These are phyloP conservation scores for Catocala sponsa DNA, from an alignment of 2,888 invertebrate genomes.

Conservation along the genomic window DNA sequence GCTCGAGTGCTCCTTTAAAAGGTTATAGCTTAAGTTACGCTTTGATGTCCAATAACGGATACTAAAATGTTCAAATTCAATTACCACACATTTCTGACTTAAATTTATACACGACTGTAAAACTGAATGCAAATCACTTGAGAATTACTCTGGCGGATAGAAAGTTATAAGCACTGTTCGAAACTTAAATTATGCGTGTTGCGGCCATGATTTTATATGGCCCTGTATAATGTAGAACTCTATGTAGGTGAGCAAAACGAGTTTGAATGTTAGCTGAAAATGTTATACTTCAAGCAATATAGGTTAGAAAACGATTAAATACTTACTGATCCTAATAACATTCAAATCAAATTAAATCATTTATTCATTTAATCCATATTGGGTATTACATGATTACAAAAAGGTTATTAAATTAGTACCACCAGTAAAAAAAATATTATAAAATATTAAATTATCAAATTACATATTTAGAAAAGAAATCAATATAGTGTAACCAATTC, in stretches of 20 bases:
- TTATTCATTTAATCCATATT: too few relatives aligned
- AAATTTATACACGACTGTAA: slow-evolving; percentile 22
- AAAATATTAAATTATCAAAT: too few relatives aligned
- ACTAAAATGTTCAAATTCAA: slow-evolving; percentile 10
- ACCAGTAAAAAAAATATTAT: too few relatives aligned
- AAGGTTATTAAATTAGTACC: too few relatives aligned
- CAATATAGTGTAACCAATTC: too few relatives aligned
- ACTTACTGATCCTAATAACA: too few relatives aligned
- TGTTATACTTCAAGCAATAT: too few relatives aligned
- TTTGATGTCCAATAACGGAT: not conserved
- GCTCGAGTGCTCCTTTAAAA: too few relatives aligned
- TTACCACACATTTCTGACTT: slow-evolving; percentile 16
- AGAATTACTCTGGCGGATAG: slow-evolving; percentile 19
- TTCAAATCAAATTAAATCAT: too few relatives aligned
- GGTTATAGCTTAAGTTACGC: not conserved
- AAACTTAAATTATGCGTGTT: slow-evolving; percentile 16
- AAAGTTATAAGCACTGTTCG: slow-evolving; percentile 19
- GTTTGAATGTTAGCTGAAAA: not conserved
- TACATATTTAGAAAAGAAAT: too few relatives aligned
- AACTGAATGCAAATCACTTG: slow-evolving; percentile 32
- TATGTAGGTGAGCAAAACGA: not conserved
- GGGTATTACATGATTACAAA: too few relatives aligned
- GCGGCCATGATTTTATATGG: slow-evolving; percentile 9
- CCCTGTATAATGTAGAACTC: not conserved
- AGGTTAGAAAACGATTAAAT: too few relatives aligned